Percentiles rank a stretch among this genome's conserved stretches.
phyloP scores from a whole-genome alignment of 2,797 vertebrate genomes.

The Acanthurus leucopareius region DNA sequence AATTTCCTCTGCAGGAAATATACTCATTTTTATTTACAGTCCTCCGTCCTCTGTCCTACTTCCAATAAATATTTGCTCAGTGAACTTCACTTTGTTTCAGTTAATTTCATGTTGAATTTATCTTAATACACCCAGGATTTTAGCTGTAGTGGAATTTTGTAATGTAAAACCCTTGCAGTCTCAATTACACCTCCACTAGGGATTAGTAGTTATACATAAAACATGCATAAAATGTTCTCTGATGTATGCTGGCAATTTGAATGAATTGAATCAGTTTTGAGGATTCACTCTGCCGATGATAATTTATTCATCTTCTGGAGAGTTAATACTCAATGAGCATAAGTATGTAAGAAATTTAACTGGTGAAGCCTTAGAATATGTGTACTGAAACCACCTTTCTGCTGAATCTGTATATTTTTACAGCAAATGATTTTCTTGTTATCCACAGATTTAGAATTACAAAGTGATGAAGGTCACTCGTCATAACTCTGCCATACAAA shows the following conservation, averaged over 20 bases:
- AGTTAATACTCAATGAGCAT: slow-evolving; percentile 16
- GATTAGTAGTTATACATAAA: slow-evolving; percentile 41
- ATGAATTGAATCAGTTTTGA: slow-evolving; percentile 34
- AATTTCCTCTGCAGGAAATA: background rate
- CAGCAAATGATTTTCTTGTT: background rate
- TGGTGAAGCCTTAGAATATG: background rate
- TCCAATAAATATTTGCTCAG: slow-evolving; percentile 24
- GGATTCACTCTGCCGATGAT: slow-evolving; percentile 1
- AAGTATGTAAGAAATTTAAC: background rate
- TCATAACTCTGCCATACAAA: background rate
- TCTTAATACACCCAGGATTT: slow-evolving; percentile 7
- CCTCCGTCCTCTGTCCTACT: slow-evolving; percentile 23
- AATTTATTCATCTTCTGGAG: background rate
- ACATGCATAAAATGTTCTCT: slow-evolving; percentile 28
- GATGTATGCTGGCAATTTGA: slow-evolving; percentile 33
- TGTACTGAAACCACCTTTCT: background rate
- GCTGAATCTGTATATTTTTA: background rate
- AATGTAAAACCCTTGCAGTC: slow-evolving; percentile 11
- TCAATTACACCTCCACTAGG: slow-evolving; percentile 15
- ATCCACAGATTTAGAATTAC: background rate
- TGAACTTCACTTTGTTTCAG: background rate
- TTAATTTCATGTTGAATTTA: slow-evolving; percentile 10
- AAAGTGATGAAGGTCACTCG: no score
- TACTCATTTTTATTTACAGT: background rate
- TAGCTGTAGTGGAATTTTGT: background rate